These are phyloP conservation scores for Thecocarcelia acutangulata DNA, from an alignment of 2,888 invertebrate species.

Conservation along the genomic window DNA sequence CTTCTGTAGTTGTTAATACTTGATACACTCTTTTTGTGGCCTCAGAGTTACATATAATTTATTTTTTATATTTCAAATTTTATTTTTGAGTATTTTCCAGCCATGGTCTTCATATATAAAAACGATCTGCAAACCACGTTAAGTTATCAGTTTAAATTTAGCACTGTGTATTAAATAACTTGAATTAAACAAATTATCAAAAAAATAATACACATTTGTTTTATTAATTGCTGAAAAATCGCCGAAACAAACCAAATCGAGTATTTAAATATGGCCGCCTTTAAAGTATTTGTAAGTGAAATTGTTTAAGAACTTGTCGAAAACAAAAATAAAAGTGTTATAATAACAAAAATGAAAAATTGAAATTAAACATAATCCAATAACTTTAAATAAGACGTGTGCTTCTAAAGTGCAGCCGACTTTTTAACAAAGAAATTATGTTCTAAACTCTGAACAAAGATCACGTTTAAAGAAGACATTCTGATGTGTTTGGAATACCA, in stretches of 20 bases:
- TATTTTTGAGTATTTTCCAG: conserved; percentile 47
- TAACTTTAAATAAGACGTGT: too few species aligned
- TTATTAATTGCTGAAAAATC: neutral
- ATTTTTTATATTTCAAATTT: conserved; percentile 15
- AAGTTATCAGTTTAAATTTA: conserved; percentile 80
- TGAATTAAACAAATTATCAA: conserved; percentile 16
- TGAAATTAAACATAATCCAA: conserved; percentile 3
- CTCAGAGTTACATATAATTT: conserved; percentile 29
- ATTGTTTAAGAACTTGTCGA: neutral
- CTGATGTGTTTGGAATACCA: too few species aligned
- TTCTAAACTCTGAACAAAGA: too few species aligned
- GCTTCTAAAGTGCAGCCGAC: too few species aligned
- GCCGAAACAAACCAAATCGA: neutral
- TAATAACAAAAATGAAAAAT: neutral
- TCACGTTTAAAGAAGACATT: too few species aligned
- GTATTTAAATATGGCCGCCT: conserved; percentile 76
- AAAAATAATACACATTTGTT: neutral
- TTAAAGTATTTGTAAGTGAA: conserved; percentile 79
- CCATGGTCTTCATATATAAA: conserved; percentile 76
- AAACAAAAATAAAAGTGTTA: conserved; percentile 16
- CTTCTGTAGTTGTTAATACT: conserved; percentile 48
- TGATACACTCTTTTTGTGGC: conserved; percentile 54
- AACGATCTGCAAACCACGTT: conserved; percentile 77
- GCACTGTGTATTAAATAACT: conserved; percentile 76
- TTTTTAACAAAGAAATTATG: too few species aligned